phyloP scores from a whole-genome alignment of 2,888 invertebrate species.

The Rhagonycha lutea region DNA sequence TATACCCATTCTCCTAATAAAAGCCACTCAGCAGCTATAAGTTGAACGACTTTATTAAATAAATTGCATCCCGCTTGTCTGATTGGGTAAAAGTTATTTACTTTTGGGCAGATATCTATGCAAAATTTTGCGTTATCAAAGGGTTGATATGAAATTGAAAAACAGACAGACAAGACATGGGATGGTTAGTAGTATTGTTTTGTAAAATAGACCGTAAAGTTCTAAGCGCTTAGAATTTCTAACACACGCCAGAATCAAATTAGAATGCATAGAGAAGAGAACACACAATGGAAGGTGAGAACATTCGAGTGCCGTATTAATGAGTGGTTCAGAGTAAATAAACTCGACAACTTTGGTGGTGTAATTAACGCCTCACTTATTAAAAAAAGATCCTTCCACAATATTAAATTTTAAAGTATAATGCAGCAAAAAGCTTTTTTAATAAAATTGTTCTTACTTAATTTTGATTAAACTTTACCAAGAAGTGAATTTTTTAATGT shows the following conservation, averaged over 20 bases:
- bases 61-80: neutral
- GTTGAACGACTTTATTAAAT: neutral
- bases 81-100: neutral
- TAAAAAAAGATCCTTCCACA: neutral
- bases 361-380: slow-evolving; percentile 6
- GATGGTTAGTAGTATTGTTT: slow-evolving; percentile 6
- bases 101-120: neutral
- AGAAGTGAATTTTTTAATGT: neutral
- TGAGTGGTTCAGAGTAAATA: slow-evolving; percentile 14
- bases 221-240: slow-evolving; percentile 4
- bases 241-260: slow-evolving; percentile 9
- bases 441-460: neutral
- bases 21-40: neutral
- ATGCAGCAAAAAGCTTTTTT: neutral
- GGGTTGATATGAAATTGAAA: neutral
- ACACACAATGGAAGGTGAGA: slow-evolving; percentile 15
- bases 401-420: neutral
- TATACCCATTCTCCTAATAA: neutral
- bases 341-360: slow-evolving; percentile 9
- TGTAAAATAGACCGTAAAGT: slow-evolving; percentile 12
- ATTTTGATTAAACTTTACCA: neutral
- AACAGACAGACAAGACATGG: slow-evolving; percentile 6
- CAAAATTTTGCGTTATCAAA: neutral
- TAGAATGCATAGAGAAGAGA: slow-evolving; percentile 12
- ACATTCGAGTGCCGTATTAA: slow-evolving; percentile 9